Evolutionary conservation across 1,140 invertebrate species (phyloP).

Genomic region (Adelges cooleyi): DNA sequence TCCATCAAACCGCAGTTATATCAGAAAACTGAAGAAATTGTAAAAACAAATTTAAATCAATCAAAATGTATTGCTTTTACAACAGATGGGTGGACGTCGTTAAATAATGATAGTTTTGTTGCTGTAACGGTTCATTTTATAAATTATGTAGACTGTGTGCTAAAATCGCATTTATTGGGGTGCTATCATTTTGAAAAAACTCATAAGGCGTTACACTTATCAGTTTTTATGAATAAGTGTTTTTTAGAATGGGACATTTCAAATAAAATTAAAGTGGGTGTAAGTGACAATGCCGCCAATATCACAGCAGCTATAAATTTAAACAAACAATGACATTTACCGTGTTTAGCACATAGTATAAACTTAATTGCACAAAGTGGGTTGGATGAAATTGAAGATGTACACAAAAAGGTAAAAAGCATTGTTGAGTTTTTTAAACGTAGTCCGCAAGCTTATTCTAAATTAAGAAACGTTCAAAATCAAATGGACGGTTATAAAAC

Average conservation of each 20-base stretch:
- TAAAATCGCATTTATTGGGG: slow-evolving; percentile 30
- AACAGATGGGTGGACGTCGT: slow-evolving; percentile 33
- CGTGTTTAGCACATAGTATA: slow-evolving; percentile 17
- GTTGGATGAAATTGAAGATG: background rate
- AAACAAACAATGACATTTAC: slow-evolving; percentile 10
- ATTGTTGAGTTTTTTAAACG: slow-evolving; percentile 28
- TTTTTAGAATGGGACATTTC: slow-evolving; percentile 30
- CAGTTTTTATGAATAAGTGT: slow-evolving; percentile 31
- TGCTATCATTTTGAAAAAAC: slow-evolving; percentile 26
- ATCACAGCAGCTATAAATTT: slow-evolving; percentile 30
- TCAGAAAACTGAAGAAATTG: slow-evolving; percentile 21
- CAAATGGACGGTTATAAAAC: slow-evolving; percentile 9
- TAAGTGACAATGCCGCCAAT: slow-evolving; percentile 30
- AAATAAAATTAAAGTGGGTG: slow-evolving; percentile 27
- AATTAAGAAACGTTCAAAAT: slow-evolving; percentile 19
- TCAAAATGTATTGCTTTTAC: slow-evolving; percentile 30
- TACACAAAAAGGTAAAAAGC: slow-evolving; percentile 24
- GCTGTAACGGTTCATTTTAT: slow-evolving; percentile 33
- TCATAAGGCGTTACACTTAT: slow-evolving; percentile 21
- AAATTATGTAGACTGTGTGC: slow-evolving; percentile 24
- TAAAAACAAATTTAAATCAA: slow-evolving; percentile 26
- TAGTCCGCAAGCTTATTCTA: slow-evolving; percentile 6
- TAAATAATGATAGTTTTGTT: slow-evolving; percentile 31
- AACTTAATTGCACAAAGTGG: slow-evolving; percentile 1
- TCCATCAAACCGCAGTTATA: slow-evolving; percentile 30